These are phyloP conservation scores for Petrocephalus zakoni DNA, from an alignment of 2,113 vertebrate species.

Conservation along the genomic window DNA sequence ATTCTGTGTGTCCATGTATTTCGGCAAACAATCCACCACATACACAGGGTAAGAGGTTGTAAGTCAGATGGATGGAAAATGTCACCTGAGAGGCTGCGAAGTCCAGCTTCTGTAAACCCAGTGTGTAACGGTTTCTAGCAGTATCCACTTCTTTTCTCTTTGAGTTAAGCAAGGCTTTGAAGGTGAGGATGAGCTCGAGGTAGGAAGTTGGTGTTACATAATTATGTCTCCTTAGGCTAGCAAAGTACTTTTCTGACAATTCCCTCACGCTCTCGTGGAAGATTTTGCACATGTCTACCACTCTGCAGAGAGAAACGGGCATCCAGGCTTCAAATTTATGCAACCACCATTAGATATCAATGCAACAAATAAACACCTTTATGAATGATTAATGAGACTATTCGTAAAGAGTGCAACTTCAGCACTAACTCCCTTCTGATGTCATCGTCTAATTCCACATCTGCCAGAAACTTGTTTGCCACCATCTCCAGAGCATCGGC, in stretches of 20 bases:
- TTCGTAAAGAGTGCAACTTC: neutral
- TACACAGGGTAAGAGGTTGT: neutral
- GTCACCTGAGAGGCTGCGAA: constrained; percentile 81
- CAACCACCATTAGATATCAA: neutral
- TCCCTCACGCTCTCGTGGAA: constrained; percentile 77
- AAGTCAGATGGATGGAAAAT: neutral
- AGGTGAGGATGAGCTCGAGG: constrained; percentile 85
- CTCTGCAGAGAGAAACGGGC: constrained; percentile 52
- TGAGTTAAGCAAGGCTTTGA: constrained; percentile 70
- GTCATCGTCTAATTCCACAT: constrained; percentile 72
- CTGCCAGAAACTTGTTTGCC: constrained; percentile 83
- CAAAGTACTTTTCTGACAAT: constrained; percentile 69
- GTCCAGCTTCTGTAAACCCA: constrained; percentile 80
- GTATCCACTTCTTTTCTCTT: constrained; percentile 76
- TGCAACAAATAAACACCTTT: neutral
- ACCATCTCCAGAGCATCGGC: constrained; percentile 88
- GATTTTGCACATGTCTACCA: constrained; percentile 83
- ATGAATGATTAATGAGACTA: neutral
- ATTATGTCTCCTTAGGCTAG: constrained; percentile 72
- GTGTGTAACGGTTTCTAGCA: constrained; percentile 73
- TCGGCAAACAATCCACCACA: neutral
- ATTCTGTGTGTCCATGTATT: neutral
- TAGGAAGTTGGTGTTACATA: constrained; percentile 92
- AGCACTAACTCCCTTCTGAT: constrained; percentile 68
- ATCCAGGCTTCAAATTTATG: neutral